phyloP scores from a whole-genome alignment of 1,140 invertebrate species.

The Aplysia californica region DNA sequence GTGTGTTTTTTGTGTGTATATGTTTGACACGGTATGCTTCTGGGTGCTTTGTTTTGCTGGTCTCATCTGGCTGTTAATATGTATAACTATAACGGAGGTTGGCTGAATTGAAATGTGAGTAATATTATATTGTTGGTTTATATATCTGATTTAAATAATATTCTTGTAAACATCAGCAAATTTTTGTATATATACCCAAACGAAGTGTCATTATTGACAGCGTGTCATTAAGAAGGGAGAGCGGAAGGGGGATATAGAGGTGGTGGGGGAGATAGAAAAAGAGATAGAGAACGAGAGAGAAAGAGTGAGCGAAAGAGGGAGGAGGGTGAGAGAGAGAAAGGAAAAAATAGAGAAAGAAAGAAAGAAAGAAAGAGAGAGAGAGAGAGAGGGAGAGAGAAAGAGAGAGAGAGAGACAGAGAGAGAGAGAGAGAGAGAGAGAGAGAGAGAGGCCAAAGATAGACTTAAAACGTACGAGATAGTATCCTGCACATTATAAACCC shows the following conservation, averaged over 20 bases:
- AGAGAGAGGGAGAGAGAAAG: constrained; percentile 12
- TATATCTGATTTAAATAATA: neutral
- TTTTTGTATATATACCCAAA: neutral
- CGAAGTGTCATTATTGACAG: too few species aligned
- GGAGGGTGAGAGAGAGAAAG: neutral
- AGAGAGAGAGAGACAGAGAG: constrained; percentile 13
- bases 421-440: constrained; percentile 12
- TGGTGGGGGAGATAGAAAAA: neutral
- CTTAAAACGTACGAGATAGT: neutral
- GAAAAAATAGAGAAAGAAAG: neutral
- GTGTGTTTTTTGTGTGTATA: too few species aligned
- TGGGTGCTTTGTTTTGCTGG: neutral
- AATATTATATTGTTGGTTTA: neutral
- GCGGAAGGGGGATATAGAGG: too few species aligned
- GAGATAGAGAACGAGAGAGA: neutral
- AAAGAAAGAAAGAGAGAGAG: constrained; percentile 12
- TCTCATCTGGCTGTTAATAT: neutral
- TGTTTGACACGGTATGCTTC: too few species aligned
- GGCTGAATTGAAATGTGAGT: neutral
- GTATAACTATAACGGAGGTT: neutral
- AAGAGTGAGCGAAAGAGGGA: neutral
- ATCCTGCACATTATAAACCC: neutral
- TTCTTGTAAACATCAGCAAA: neutral
- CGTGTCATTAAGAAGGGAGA: neutral
- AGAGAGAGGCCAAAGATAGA: constrained; percentile 6